phyloP scores from a whole-genome alignment of 2,888 invertebrate species.

The Apamea anceps region DNA sequence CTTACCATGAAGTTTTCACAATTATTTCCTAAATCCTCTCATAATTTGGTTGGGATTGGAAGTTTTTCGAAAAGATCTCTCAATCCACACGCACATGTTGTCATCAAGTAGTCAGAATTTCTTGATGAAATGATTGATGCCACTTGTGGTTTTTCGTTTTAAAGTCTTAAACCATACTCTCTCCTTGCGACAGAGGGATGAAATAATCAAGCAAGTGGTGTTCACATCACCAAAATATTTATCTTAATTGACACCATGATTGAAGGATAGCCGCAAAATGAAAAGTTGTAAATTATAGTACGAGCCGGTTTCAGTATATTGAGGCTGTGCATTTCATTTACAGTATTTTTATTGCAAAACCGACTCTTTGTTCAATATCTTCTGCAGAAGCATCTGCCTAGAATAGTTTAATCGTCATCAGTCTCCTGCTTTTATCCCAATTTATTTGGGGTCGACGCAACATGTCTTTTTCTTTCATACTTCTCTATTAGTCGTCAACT shows the following conservation, averaged over 20 bases:
- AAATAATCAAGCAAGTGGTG: constrained; percentile 5
- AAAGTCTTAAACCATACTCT: not conserved
- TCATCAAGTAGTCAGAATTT: not conserved
- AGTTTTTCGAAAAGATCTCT: no score
- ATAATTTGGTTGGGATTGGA: no score
- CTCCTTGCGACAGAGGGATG: constrained; percentile 11
- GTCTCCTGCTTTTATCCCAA: not conserved
- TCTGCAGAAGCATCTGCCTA: not conserved
- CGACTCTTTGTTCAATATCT: not conserved
- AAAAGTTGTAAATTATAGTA: constrained; percentile 42
- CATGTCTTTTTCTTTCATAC: not conserved
- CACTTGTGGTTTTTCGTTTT: not conserved
- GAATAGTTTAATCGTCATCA: not conserved
- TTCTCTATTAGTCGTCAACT: not conserved
- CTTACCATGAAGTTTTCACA: no score
- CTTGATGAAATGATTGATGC: constrained; percentile 1
- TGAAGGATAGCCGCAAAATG: constrained; percentile 32
- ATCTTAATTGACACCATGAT: constrained; percentile 55
- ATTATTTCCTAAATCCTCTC: no score
- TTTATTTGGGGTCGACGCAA: not conserved
- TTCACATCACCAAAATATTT: constrained; percentile 35
- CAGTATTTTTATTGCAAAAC: not conserved
- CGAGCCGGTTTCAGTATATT: not conserved
- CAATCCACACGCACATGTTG: no score
- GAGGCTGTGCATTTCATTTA: constrained; percentile 13